Base-by-base conservation (phyloP, 2,113 vertebrate species). In the Oreocharis arfaki region DNA sequence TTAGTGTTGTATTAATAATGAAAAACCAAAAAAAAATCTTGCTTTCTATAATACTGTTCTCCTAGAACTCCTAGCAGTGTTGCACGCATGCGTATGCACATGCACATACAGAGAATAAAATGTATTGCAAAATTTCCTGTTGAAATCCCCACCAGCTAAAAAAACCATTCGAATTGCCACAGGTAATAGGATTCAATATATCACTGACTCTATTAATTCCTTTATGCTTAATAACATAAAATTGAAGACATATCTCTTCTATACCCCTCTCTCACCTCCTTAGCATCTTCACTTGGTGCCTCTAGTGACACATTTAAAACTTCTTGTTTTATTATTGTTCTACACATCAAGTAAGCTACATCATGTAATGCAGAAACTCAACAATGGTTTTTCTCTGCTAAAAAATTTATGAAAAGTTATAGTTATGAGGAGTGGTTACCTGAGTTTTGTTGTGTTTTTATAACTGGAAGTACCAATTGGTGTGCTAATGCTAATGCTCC, bases 231-330 rank as follows among this genome's bases (percentile, higher is more conserved):
- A 77, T 75, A 91, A 84, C 44, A 60, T 17, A 16, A 95, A 93
- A 96, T 92, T 95, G 89, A 89, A 92, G 52, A 75, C 86, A 71
- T 94, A 74, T 68, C 69, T 92, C 91, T 93, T 95, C 70, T 90
- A 28, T 20, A 42, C 3, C 7, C 16, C 13, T 80, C 67, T 87
- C 41, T 88, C 33, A 64, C 27, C 35, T 84, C 33, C 42, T 77
- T 70, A 77, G 11, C 3, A 2, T 73, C 52, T 80, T 94, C 17
- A 4, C 55, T 77, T 92, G 9, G 26, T 74, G 84, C 55, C 35
- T 93, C 55, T 84, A 47, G 86, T 78, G 42, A 70, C 49, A 44
- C 1, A 14, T 87, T 74, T 55, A 70, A 89, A 92, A 95, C 5
- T 68, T 70, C 33, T 73, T 18, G 5, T 85, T 91, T 81, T 89